phyloP scores from a whole-genome alignment of 2,113 vertebrate genomes.

The Phycodurus eques region DNA sequence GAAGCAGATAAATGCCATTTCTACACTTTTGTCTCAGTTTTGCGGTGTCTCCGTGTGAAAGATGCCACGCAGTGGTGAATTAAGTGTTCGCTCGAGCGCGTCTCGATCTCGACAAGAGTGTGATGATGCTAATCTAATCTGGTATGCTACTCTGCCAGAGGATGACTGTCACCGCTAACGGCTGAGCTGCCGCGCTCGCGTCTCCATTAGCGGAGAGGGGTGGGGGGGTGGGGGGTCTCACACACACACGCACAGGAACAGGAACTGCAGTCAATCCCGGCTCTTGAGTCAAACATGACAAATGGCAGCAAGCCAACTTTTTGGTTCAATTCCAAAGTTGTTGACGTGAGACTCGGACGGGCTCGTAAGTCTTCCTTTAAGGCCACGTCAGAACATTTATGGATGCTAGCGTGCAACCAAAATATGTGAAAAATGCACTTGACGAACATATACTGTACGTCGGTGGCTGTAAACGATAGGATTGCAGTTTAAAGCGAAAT shows the following conservation, averaged over 20 bases:
- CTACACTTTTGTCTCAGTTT: neutral
- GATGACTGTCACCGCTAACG: neutral
- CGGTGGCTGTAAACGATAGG: no score
- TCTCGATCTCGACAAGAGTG: neutral
- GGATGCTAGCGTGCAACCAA: no score
- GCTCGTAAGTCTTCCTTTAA: no score
- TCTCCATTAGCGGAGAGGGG: neutral
- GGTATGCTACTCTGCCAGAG: neutral
- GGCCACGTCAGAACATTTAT: no score
- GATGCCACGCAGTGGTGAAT: neutral
- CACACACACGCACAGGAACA: neutral
- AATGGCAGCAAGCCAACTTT: no score
- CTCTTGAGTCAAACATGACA: no score
- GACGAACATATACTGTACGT: no score
- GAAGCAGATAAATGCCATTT: neutral
- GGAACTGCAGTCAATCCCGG: neutral
- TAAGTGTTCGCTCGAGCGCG: neutral
- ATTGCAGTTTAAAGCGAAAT: no score
- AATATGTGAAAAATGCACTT: no score
- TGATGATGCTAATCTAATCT: neutral
- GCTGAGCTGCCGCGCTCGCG: neutral
- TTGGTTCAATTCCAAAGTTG: no score
- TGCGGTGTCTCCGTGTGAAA: neutral
- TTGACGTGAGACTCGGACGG: no score
- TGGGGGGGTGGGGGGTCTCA: neutral